Evolutionary conservation across 2,797 vertebrate species (phyloP), one percentile per base, ranked within the genome.

Genomic region (Lacerta bilineata): DNA sequence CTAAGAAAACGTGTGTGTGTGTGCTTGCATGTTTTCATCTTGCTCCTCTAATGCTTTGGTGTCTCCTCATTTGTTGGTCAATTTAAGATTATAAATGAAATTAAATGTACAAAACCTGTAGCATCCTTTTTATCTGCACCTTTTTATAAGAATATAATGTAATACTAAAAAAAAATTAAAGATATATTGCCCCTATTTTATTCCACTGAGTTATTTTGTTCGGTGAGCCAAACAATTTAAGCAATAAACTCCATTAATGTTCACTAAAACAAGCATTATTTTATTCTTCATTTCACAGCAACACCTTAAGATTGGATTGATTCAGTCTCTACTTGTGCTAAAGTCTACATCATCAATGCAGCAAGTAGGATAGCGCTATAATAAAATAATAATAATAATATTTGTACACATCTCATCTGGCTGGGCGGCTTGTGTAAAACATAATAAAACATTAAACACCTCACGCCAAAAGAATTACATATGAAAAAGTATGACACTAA

Each of bases 101-200:
- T 95, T 95, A 95, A 93, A 94, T 96, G 96, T 96, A 96, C 92
- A 97, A 96, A 97, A 93, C 95, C 92, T 90, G 94, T 96, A 96
- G 96, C 88, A 92, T 94, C 90, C 95, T 96, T 97, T 96, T 95
- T 91, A 96, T 95, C 95, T 93, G 92, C 96, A 97, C 96, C 96
- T 96, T 97, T 96, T 96, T 96, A 94, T 97, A 97, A 97, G 96
- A 97, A 97, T 96, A 97, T 97, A 96, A 95, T 97, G 95, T 96
- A 95, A 97, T 96, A 97, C 97, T 97, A 97, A 97, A 96, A 97
- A 97, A 95, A 94, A 95, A 97, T 96, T 97, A 97, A 97, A 97
- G 94, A 94, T 93, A 87, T 96, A 97, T 96, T 95, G 93, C 89
- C 93, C 95, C 94, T 91, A 89, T 76, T 85, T 55, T 0, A 43